A percentile compares a stretch with the other conserved stretches of the same genome.
phyloP scores from a whole-genome alignment of 2,113 vertebrate species.

The Heptranchias perlo region DNA sequence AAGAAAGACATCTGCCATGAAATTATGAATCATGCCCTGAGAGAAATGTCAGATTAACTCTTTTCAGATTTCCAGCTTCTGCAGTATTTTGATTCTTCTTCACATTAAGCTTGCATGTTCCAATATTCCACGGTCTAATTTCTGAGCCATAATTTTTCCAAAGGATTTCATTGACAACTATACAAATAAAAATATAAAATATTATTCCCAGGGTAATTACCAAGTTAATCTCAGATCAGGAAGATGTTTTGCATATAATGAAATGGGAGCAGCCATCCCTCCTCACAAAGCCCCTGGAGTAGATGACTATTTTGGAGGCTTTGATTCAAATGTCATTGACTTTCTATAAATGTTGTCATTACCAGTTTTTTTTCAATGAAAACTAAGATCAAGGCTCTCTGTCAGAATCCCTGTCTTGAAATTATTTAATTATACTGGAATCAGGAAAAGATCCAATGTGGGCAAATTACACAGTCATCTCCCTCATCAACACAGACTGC shows the following conservation, averaged over 20 bases:
- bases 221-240: not conserved
- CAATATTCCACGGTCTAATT: too few relatives aligned
- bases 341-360: not conserved
- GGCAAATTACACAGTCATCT: not conserved
- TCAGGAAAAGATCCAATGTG: slow-evolving; percentile 2
- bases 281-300: not conserved
- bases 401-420: not conserved
- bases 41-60: not conserved
- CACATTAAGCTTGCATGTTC: too few relatives aligned
- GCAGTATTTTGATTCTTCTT: too few relatives aligned
- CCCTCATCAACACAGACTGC: slow-evolving; percentile 5
- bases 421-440: slow-evolving; percentile 20
- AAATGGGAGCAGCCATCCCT: not conserved
- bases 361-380: not conserved
- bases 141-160: not conserved
- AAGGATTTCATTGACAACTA: not conserved
- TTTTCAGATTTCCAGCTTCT: too few relatives aligned
- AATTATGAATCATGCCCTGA: not conserved
- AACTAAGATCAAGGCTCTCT: not conserved
- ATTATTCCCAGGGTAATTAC: not conserved
- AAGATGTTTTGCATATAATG: not conserved
- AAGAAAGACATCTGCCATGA: not conserved
- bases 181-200: not conserved
- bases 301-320: not conserved
- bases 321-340: slow-evolving; percentile 5